These are phyloP conservation scores for Nephila pilipes DNA, from an alignment of 1,140 invertebrate species.

Conservation along the genomic window DNA sequence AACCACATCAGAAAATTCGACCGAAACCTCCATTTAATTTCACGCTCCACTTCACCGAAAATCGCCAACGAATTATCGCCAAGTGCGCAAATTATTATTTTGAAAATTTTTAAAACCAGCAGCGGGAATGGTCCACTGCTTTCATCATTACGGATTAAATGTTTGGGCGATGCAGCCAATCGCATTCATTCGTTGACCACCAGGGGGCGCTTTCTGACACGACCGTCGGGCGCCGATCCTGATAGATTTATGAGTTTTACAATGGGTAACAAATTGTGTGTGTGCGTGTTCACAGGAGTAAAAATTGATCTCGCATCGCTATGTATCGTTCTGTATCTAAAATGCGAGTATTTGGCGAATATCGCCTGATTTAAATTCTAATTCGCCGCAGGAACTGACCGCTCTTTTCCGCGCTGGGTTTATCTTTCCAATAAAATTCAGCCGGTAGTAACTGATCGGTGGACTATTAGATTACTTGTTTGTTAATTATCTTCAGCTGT, in stretches of 20 bases:
- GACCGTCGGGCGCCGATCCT: conserved; percentile 59
- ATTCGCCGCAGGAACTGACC: conserved; percentile 44
- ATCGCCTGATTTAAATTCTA: conserved; percentile 74
- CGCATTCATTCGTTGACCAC: conserved; percentile 24
- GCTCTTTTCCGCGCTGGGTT: not conserved
- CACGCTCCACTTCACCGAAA: conserved; percentile 68
- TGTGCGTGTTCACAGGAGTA: conserved; percentile 32
- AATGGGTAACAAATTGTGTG: conserved; percentile 72
- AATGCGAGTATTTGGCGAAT: not conserved
- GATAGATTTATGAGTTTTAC: conserved; percentile 75
- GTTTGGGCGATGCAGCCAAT: conserved; percentile 12
- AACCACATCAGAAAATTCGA: not conserved
- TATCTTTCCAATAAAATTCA: conserved; percentile 69
- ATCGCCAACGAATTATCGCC: conserved; percentile 68
- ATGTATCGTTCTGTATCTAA: conserved; percentile 27
- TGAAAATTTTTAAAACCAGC: conserved; percentile 74
- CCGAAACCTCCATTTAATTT: conserved; percentile 60
- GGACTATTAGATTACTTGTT: conserved; percentile 60
- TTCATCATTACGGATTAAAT: conserved; percentile 43
- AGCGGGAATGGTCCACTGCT: conserved; percentile 17
- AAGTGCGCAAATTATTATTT: conserved; percentile 69
- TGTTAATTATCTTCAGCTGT: conserved; percentile 57
- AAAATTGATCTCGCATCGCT: conserved; percentile 66
- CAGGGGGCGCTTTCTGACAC: conserved; percentile 50
- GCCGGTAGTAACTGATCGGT: conserved; percentile 44